phyloP scores from a whole-genome alignment of 2,113 vertebrate species.

The Agelaius phoeniceus region DNA sequence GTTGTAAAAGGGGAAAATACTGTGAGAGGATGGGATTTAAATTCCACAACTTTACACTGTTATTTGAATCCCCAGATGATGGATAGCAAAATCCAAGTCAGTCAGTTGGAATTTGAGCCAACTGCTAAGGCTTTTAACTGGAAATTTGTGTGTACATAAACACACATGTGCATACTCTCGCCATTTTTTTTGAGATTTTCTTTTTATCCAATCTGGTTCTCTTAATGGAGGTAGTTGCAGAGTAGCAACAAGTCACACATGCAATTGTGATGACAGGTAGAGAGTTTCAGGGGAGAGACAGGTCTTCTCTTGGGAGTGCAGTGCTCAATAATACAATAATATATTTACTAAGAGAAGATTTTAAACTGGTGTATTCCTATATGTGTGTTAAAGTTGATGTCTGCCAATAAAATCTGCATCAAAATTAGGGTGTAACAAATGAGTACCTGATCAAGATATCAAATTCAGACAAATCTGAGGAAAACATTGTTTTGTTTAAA shows the following conservation, averaged over 20 bases:
- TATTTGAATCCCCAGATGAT: neutral
- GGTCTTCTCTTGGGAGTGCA: neutral
- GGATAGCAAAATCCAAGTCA: neutral
- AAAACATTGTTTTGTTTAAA: neutral
- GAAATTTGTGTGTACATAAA: fast-evolving
- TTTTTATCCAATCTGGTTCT: neutral
- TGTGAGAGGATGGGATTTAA: neutral
- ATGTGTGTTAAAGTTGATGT: neutral
- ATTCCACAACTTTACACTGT: neutral
- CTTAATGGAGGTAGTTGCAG: neutral
- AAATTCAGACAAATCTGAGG: neutral
- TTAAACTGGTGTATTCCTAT: neutral
- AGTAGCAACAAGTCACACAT: neutral
- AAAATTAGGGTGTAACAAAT: neutral
- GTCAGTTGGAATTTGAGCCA: neutral
- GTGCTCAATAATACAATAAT: neutral
- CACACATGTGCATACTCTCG: fast-evolving
- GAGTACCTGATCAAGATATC: neutral
- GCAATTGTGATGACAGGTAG: neutral
- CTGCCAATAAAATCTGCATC: neutral
- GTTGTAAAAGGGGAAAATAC: neutral
- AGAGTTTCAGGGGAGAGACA: neutral
- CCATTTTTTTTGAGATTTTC: neutral
- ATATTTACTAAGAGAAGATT: neutral
- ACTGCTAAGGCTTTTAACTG: neutral